A percentile compares a stretch with the other conserved stretches of the same genome.
Conservation (phyloP, 2,888 invertebrate species). For the Artemia sinica region DNA sequence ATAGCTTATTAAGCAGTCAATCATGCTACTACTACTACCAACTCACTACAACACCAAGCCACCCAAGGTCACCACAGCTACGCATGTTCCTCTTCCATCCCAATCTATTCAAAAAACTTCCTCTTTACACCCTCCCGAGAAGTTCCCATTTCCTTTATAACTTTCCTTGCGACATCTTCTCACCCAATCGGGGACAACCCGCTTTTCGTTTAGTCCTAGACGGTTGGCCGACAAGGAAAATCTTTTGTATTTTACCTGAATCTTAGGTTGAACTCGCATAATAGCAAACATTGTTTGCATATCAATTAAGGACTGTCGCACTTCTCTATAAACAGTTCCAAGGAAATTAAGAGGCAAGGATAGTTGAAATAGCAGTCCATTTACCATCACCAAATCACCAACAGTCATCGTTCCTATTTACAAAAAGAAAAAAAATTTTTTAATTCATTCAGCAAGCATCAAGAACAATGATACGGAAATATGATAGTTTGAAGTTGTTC, state of each 20-base stretch:
- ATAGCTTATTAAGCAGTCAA: neutral
- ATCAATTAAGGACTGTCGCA: slow-evolving; percentile 86
- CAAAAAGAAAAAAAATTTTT: slow-evolving; percentile 7
- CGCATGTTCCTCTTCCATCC: no score
- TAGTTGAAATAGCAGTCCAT: slow-evolving; percentile 88
- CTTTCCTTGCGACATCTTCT: no score
- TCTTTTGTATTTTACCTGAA: slow-evolving; percentile 41
- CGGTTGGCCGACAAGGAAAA: no score
- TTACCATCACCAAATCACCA: slow-evolving; percentile 96
- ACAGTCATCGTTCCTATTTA: slow-evolving; percentile 72
- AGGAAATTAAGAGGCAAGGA: slow-evolving; percentile 93
- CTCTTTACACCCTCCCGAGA: no score
- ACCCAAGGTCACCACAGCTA: no score
- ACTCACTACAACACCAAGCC: no score
- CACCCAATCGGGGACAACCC: no score
- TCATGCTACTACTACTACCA: no score
- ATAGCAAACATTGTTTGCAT: slow-evolving; percentile 98
- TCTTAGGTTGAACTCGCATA: slow-evolving; percentile 62
- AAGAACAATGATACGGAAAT: slow-evolving; percentile 14
- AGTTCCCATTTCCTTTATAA: no score
- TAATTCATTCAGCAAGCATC: slow-evolving; percentile 17
- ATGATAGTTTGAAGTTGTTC: no score
- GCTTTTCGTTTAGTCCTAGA: no score
- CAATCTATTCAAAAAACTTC: no score
- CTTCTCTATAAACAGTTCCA: slow-evolving; percentile 93